Evolutionary conservation across 2,113 vertebrate genomes (phyloP).

Genomic region (Stegastes partitus): DNA sequence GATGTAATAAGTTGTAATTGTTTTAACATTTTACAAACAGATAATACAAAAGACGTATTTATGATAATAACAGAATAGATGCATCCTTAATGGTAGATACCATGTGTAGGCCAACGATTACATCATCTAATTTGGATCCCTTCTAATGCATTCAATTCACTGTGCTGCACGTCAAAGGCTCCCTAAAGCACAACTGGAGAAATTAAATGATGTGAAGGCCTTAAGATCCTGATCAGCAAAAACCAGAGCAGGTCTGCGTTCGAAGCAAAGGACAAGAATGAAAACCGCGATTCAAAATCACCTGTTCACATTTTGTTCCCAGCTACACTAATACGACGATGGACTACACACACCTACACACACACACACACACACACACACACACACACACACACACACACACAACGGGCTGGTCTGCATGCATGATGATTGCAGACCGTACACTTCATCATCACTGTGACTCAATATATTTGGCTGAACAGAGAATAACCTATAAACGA

Average conservation of each 20-base stretch:
- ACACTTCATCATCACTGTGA: slow-evolving; percentile 32
- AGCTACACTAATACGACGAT: background rate
- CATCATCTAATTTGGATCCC: slow-evolving; percentile 33
- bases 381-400: slow-evolving; percentile 14
- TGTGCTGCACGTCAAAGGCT: slow-evolving; percentile 20
- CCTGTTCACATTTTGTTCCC: slow-evolving; percentile 36
- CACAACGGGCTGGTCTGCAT: slow-evolving; percentile 19
- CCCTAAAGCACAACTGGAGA: background rate
- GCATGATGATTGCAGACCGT: slow-evolving; percentile 8
- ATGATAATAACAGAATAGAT: too few species aligned
- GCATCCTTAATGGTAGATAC: background rate
- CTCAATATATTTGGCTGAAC: slow-evolving; percentile 19
- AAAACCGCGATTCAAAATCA: slow-evolving; percentile 19
- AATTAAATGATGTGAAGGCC: slow-evolving; percentile 3
- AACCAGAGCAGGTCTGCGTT: background rate
- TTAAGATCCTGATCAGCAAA: background rate
- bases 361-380: slow-evolving; percentile 4
- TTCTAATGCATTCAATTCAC: slow-evolving; percentile 37
- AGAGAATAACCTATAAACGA: slow-evolving; percentile 30
- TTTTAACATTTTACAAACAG: background rate
- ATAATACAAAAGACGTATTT: background rate
- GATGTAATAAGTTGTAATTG: too few species aligned
- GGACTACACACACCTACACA: too few species aligned
- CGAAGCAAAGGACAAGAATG: background rate
- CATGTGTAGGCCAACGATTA: slow-evolving; percentile 7